A percentile compares a stretch with the other conserved stretches of the same genome.
phyloP scores from a whole-genome alignment of 64 coral and sea anemone genomes.

The Cladopsammia gracilis region DNA sequence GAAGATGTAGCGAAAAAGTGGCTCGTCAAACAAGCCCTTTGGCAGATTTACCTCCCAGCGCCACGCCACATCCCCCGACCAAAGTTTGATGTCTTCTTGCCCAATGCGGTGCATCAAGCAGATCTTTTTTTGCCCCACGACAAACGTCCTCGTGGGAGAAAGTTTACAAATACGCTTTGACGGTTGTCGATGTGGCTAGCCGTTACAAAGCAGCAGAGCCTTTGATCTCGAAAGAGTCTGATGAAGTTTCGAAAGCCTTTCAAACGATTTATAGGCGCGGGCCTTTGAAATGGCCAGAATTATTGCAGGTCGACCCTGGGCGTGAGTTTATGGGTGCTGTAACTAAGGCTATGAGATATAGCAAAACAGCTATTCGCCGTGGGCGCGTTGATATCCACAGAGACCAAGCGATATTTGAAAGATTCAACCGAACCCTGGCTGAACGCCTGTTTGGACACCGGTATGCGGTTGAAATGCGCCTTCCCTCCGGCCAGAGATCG shows the following conservation, averaged over 20 bases:
- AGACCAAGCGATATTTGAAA: not conserved
- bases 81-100: no score
- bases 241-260: not conserved
- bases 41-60: no score
- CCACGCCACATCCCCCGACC: no score
- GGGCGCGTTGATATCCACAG: not conserved
- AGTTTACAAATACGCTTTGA: no score
- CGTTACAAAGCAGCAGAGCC: no score
- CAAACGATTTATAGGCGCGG: not conserved
- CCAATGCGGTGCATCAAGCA: no score
- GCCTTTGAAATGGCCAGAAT: not conserved
- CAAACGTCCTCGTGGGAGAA: no score
- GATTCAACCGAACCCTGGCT: not conserved
- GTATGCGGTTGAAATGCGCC: not conserved
- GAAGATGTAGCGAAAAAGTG: no score
- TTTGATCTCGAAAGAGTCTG: not conserved
- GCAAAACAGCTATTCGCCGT: not conserved
- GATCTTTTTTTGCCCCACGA: no score
- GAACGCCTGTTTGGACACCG: no score
- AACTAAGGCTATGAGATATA: not conserved
- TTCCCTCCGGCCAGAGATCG: not conserved
- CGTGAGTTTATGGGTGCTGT: not conserved
- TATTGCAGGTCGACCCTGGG: not conserved
- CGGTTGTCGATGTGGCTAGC: no score
- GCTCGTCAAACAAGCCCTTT: no score